Evolutionary conservation across 2,797 vertebrate genomes (phyloP), one percentile per base, ranked within the genome.

Genomic region (Dipus sagitta): DNA sequence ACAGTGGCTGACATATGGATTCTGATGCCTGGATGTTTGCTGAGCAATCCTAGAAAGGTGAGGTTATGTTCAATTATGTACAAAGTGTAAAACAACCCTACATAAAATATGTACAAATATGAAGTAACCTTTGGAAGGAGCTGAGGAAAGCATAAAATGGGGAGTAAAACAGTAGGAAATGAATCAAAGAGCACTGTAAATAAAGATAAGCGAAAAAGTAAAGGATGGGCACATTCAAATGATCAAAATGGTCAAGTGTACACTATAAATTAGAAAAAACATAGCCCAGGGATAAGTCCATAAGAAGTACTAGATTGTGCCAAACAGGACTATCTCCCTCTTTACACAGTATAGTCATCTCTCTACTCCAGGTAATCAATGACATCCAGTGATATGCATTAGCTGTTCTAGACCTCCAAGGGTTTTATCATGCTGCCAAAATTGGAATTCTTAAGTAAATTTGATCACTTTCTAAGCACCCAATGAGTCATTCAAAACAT

Each of bases 371-470:
- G 18, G 10, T 70, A 90, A 80, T 62, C 6, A 30, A 17, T 79
- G 2, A 14, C 23, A n/a, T 17, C 1, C 8, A 94, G 12, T 26
- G 30, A 32, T 67, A 28, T 30, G 23, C 24, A 34, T 28, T 6
- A 11, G 38, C 6, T 76, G 9, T 79, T 79, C 0, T 12, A 58
- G 64, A 84, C 14, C 10, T 75, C 79, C 42, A 14, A 11, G 8
- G 47, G 10, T 54, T 89, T 72, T 54, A 64, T 13, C 62, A 10
- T 86, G 21, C 71, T 92, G 14, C 15, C 6, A 34, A 77, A 60
- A 14, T 72, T 79, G 71, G 58, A 82, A n/a, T 42, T 52, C 77
- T 74, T 76, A 85, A 38, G 6, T 54, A 87, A 94, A 88, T 32
- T 68, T 92, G 72, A 7, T 13, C 23, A 65, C 21, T 71, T 86